A percentile compares a stretch with the other conserved stretches of the same genome.
phyloP scores from a whole-genome alignment of 2,888 invertebrate genomes.

The Buathra laborator region DNA sequence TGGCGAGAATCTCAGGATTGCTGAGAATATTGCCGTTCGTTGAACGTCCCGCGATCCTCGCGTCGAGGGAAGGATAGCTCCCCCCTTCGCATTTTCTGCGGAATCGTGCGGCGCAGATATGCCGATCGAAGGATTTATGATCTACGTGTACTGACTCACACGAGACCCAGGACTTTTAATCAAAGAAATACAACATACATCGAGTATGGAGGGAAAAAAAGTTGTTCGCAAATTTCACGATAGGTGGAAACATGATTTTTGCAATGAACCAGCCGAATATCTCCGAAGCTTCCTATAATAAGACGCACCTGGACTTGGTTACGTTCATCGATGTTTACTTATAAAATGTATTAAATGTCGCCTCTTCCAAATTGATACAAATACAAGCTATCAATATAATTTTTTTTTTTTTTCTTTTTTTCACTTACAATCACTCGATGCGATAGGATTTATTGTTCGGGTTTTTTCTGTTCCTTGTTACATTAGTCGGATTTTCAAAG shows the following conservation, averaged over 20 bases:
- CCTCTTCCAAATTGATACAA: not conserved
- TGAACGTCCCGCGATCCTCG: not conserved
- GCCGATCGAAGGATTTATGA: slow-evolving; percentile 56
- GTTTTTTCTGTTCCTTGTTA: no score
- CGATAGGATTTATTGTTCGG: not conserved
- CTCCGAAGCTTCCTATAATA: no score
- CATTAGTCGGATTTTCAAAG: no score
- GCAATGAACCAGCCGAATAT: not conserved
- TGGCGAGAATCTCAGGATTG: slow-evolving; percentile 52
- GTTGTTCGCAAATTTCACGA: slow-evolving; percentile 7
- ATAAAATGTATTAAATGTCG: no score
- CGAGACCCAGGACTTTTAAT: not conserved
- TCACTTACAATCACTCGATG: not conserved
- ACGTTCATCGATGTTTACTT: no score
- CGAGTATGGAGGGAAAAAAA: not conserved
- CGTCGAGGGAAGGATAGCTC: not conserved
- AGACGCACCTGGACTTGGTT: no score
- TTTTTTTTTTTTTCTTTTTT: not conserved
- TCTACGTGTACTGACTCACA: slow-evolving; percentile 16
- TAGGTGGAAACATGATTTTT: not conserved
- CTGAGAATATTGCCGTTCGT: slow-evolving; percentile 56
- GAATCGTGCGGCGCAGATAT: slow-evolving; percentile 35
- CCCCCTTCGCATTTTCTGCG: slow-evolving; percentile 18
- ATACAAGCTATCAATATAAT: no score
- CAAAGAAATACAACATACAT: not conserved